Conservation (phyloP, 2,113 vertebrate species). For the Halichoerus grypus region DNA sequence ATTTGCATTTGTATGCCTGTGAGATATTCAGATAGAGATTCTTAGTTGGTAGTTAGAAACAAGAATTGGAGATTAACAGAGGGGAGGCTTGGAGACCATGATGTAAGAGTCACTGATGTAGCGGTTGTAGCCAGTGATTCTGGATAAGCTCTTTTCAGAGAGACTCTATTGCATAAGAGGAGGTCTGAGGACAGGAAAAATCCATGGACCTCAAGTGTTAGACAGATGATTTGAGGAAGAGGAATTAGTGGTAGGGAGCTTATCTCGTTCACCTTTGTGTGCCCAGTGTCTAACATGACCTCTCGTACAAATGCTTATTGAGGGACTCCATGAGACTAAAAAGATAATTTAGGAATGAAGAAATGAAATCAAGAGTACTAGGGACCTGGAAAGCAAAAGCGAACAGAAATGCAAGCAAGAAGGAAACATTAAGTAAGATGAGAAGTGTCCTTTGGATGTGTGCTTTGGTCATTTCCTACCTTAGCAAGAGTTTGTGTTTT, state of each 20-base stretch:
- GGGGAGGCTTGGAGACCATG: neutral
- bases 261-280: neutral
- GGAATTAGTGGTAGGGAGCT: neutral
- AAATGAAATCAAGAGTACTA: neutral
- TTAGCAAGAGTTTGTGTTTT: neutral
- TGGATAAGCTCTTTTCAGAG: neutral
- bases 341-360: neutral
- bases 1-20: neutral
- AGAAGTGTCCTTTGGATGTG: neutral
- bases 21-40: neutral
- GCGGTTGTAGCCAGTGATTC: neutral
- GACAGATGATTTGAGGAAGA: neutral
- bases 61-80: neutral
- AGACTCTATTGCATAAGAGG: neutral
- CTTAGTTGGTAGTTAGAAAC: neutral
- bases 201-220: neutral
- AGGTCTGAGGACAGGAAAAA: neutral
- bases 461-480: neutral
- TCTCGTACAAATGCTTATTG: neutral
- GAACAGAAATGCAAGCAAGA: slow-evolving; percentile 17
- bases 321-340: neutral
- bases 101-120: neutral
- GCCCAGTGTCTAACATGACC: neutral
- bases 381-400: neutral
- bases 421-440: neutral